phyloP scores from a whole-genome alignment of 2,888 invertebrate genomes.

The Aspidiotus rigidus region DNA sequence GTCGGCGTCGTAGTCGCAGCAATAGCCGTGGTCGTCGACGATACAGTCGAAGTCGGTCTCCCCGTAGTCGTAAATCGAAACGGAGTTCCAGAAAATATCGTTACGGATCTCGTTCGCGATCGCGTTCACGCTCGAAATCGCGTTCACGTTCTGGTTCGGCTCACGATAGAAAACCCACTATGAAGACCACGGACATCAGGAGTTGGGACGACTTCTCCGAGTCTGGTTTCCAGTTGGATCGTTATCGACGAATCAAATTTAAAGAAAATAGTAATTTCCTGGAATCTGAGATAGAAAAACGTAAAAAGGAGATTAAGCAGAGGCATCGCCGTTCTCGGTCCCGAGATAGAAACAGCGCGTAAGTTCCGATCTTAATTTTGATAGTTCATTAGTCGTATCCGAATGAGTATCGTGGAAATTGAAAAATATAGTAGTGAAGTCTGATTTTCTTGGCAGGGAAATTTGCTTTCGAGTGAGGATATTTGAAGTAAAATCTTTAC shows the following conservation, averaged over 20 bases:
- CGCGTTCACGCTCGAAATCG: conserved; percentile 34
- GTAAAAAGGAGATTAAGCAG: conserved; percentile 23
- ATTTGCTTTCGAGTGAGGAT: too few species aligned
- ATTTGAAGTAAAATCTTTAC: too few species aligned
- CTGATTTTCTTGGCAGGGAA: too few species aligned
- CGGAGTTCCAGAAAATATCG: conserved; percentile 29
- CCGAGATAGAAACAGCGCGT: conserved; percentile 19
- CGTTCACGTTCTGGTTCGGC: conserved; percentile 33
- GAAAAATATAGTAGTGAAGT: too few species aligned
- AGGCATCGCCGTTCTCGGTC: conserved; percentile 21
- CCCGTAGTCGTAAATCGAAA: conserved; percentile 18
- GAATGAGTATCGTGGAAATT: too few species aligned
- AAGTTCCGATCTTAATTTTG: background rate
- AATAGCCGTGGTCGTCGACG: conserved; percentile 9
- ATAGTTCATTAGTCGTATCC: too few species aligned
- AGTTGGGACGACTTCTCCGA: conserved; percentile 34
- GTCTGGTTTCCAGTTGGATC: conserved; percentile 34
- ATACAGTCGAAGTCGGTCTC: conserved; percentile 20
- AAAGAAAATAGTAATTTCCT: conserved; percentile 31
- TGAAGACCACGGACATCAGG: conserved; percentile 34
- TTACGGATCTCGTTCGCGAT: conserved; percentile 30
- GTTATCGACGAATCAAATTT: conserved; percentile 34
- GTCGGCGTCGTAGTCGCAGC: conserved; percentile 15
- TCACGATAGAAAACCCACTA: conserved; percentile 19
- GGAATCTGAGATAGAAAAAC: conserved; percentile 24